Percentiles rank a stretch among this genome's conserved stretches.
phyloP scores from a whole-genome alignment of 2,113 vertebrate species.

The Oxyura jamaicensis region DNA sequence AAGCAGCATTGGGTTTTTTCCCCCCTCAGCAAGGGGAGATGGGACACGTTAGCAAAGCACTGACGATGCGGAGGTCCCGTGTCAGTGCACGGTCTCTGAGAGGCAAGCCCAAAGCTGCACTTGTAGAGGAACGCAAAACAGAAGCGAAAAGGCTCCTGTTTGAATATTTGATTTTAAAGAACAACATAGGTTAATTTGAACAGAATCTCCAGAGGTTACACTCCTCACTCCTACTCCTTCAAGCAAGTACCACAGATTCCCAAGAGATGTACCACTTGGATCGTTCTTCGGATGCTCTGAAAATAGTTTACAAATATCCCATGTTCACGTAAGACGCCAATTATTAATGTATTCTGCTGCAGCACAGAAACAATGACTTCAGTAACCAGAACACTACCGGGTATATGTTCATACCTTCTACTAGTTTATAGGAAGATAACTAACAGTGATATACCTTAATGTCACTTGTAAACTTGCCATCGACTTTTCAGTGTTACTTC shows the following conservation, averaged over 20 bases:
- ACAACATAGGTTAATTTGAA: not conserved
- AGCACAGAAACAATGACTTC: not conserved
- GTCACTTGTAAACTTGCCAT: not conserved
- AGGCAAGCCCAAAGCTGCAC: not conserved
- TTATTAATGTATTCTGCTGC: not conserved
- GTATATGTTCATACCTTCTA: not conserved
- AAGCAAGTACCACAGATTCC: not conserved
- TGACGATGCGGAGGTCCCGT: not conserved
- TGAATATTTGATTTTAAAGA: not conserved
- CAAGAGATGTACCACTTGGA: not conserved
- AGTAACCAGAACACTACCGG: not conserved
- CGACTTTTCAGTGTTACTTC: not conserved
- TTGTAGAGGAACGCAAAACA: not conserved
- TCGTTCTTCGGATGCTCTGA: not conserved
- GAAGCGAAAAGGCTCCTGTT: not conserved
- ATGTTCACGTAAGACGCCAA: not conserved
- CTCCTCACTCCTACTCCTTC: not conserved
- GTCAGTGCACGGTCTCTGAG: not conserved
- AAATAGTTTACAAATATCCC: not conserved
- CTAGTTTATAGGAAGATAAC: not conserved
- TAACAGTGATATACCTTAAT: not conserved
- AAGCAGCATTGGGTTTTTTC: rapidly evolving
- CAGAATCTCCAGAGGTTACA: not conserved
- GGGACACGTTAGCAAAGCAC: not conserved
- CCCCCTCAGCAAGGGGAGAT: not conserved